These are phyloP conservation scores for Plebejus melissa DNA, from an alignment of 2,888 invertebrate species.

Conservation along the genomic window DNA sequence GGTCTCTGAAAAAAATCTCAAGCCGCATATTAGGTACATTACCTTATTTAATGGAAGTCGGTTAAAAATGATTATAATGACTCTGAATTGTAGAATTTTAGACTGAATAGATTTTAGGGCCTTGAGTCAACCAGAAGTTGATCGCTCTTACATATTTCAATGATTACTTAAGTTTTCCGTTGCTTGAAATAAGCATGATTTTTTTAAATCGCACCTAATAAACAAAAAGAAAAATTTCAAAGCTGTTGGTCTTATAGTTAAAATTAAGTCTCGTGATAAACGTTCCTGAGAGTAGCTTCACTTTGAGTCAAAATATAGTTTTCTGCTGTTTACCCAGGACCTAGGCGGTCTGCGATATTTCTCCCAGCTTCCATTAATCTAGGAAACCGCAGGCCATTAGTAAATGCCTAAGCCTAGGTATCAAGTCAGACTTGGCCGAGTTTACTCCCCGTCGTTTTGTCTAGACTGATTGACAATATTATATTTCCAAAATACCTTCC, in stretches of 20 bases:
- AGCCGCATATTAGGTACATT: no score
- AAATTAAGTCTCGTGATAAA: background rate
- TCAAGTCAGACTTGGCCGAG: conserved; percentile 5
- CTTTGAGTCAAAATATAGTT: background rate
- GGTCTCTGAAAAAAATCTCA: background rate
- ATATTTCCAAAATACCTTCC: background rate
- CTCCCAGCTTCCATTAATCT: conserved; percentile 5
- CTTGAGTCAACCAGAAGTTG: no score
- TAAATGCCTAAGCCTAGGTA: conserved; percentile 18
- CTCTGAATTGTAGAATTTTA: background rate
- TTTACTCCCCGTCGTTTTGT: conserved; percentile 6
- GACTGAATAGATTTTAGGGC: background rate
- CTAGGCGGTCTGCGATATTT: background rate
- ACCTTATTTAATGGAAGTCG: no score
- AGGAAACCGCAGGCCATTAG: conserved; percentile 11
- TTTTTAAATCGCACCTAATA: background rate
- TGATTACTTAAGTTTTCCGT: no score
- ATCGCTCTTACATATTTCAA: no score
- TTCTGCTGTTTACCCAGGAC: background rate
- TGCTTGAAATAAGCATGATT: no score
- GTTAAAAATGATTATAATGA: no score
- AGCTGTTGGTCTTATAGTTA: background rate
- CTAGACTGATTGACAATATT: background rate
- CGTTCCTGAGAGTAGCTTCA: background rate
- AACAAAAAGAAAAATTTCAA: background rate